These are phyloP conservation scores for Lordiphosa andalusiaca DNA, from an alignment of 2,888 invertebrate genomes.

Conservation along the genomic window DNA sequence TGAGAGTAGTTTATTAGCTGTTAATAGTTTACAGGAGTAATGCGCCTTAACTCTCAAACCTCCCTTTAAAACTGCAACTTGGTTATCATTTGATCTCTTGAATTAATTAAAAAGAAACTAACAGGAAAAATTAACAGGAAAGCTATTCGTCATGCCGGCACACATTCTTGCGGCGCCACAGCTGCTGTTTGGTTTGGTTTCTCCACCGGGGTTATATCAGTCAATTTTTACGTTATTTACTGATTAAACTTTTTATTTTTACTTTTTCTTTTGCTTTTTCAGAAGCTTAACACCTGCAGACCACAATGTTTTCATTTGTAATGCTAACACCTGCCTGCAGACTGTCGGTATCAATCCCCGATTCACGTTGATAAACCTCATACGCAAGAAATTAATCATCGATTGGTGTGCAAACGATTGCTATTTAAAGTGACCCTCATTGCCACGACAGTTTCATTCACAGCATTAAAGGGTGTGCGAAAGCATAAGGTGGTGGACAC, in stretches of 20 bases:
- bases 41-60: too few species aligned
- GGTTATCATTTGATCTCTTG: too few species aligned
- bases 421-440: slow-evolving; percentile 55
- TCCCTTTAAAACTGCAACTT: too few species aligned
- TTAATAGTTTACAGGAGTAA: too few species aligned
- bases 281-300: slow-evolving; percentile 38
- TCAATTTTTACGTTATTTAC: slow-evolving; percentile 53
- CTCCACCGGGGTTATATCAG: slow-evolving; percentile 46
- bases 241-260: slow-evolving; percentile 29
- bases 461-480: slow-evolving; percentile 27
- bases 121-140: too few species aligned
- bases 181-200: slow-evolving; percentile 9
- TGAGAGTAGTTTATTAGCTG: too few species aligned
- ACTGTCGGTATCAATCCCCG: slow-evolving; percentile 40
- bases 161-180: slow-evolving; percentile 4
- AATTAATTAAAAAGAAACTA: too few species aligned
- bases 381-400: slow-evolving; percentile 40
- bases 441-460: slow-evolving; percentile 47
- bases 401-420: slow-evolving; percentile 15
- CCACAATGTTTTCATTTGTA: slow-evolving; percentile 35
- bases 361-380: slow-evolving; percentile 47
- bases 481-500: slow-evolving; percentile 1
- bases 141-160: too few species aligned
- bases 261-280: slow-evolving; percentile 19
- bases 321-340: slow-evolving; percentile 52